Percentiles rank a stretch among this genome's conserved stretches.
phyloP scores from a whole-genome alignment of 1,140 invertebrate genomes.

The Papilio dardanus region DNA sequence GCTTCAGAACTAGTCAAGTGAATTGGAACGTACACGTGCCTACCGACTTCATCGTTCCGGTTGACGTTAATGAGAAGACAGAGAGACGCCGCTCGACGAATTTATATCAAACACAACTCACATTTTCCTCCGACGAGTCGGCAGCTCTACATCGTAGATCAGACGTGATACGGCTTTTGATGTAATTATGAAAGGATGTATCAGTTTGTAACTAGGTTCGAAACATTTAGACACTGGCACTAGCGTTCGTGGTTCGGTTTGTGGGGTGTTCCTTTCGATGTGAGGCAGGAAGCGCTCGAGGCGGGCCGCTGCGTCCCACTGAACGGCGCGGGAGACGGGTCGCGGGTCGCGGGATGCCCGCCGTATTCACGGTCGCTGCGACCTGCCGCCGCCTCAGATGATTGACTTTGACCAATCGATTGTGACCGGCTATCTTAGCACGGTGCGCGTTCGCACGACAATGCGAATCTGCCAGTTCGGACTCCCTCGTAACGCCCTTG shows the following conservation, averaged over 20 bases:
- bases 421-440: constrained; percentile 67
- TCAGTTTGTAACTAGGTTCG: constrained; percentile 44
- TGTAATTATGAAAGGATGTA: constrained; percentile 56
- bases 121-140: constrained; percentile 74
- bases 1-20: constrained; percentile 30
- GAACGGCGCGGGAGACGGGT: constrained; percentile 45
- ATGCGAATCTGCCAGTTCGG: constrained; percentile 52
- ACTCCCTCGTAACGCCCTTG: constrained; percentile 62
- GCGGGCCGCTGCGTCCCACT: constrained; percentile 66
- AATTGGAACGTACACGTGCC: constrained; percentile 32
- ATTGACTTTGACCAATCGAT: constrained; percentile 80
- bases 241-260: constrained; percentile 34
- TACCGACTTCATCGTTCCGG: neutral
- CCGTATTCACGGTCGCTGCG: constrained; percentile 76
- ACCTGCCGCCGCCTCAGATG: constrained; percentile 67
- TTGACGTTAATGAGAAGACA: constrained; percentile 4
- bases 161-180: constrained; percentile 50
- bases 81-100: constrained; percentile 26
- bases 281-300: constrained; percentile 64
- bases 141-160: constrained; percentile 75
- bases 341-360: constrained; percentile 54
- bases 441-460: constrained; percentile 52
- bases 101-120: constrained; percentile 52
- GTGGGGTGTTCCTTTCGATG: constrained; percentile 37
- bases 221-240: constrained; percentile 49